These are phyloP conservation scores for Oenanthe oenanthe DNA, from an alignment of 2,113 vertebrate genomes.

Conservation along the genomic window DNA sequence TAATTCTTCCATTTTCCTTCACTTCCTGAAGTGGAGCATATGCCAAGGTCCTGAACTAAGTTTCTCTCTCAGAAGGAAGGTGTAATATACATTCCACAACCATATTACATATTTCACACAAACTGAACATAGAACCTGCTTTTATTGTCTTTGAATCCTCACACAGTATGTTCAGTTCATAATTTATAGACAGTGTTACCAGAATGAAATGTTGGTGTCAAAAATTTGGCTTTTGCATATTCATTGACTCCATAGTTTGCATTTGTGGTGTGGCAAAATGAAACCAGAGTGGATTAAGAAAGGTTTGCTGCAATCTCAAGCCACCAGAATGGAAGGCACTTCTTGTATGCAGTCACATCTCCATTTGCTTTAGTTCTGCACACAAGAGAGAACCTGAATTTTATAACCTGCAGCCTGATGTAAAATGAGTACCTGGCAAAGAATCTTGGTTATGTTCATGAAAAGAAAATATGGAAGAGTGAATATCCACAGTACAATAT, in stretches of 20 bases:
- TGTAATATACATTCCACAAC: background rate
- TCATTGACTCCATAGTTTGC: background rate
- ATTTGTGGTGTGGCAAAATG: background rate
- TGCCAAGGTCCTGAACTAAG: background rate
- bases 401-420: background rate
- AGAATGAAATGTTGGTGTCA: background rate
- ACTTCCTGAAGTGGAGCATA: slow-evolving; percentile 3
- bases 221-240: background rate
- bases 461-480: background rate
- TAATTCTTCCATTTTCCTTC: slow-evolving; percentile 32
- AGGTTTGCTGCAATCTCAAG: background rate
- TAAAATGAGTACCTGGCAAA: background rate
- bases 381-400: background rate
- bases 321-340: background rate
- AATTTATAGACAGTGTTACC: background rate
- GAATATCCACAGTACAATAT: background rate
- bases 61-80: background rate
- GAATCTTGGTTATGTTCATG: background rate
- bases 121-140: background rate
- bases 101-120: accelerated
- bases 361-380: background rate
- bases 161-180: background rate
- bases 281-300: background rate
- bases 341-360: background rate
- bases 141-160: background rate